These are phyloP conservation scores for Myrmecobius fasciatus DNA, from an alignment of 2,113 vertebrate genomes.

Conservation along the genomic window DNA sequence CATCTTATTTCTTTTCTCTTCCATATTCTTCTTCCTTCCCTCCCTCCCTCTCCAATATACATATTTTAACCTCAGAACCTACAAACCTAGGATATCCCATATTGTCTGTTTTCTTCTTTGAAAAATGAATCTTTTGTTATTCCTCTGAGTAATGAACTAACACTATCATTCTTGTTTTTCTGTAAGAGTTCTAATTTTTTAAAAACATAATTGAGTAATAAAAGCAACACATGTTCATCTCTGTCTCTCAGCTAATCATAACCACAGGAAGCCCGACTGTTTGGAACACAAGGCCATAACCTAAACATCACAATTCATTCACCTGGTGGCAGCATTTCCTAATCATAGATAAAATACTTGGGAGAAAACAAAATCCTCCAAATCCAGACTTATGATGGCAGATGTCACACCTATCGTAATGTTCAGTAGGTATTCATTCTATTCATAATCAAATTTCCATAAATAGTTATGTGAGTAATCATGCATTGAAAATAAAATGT, in stretches of 20 bases:
- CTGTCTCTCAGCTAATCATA: not conserved
- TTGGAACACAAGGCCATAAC: not conserved
- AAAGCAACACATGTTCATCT: not conserved
- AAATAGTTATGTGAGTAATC: not conserved
- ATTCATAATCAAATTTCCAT: not conserved
- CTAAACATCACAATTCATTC: not conserved
- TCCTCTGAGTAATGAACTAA: not conserved
- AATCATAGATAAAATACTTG: not conserved
- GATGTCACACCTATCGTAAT: not conserved
- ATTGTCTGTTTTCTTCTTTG: not conserved
- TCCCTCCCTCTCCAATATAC: not conserved
- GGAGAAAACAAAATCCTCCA: not conserved
- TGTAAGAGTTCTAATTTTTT: not conserved
- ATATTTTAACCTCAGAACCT: not conserved
- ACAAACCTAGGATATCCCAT: not conserved
- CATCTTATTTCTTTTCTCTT: not conserved
- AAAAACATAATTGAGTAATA: not conserved
- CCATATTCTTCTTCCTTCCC: not conserved
- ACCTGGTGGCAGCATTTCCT: constrained; percentile 3
- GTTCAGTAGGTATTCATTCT: not conserved
- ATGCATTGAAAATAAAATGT: not conserved
- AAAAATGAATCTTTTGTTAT: not conserved
- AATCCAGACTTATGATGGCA: not conserved
- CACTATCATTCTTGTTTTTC: not conserved
- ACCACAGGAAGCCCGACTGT: not conserved